phyloP scores from a whole-genome alignment of 2,888 invertebrate species.

The Tipula vernalis region DNA sequence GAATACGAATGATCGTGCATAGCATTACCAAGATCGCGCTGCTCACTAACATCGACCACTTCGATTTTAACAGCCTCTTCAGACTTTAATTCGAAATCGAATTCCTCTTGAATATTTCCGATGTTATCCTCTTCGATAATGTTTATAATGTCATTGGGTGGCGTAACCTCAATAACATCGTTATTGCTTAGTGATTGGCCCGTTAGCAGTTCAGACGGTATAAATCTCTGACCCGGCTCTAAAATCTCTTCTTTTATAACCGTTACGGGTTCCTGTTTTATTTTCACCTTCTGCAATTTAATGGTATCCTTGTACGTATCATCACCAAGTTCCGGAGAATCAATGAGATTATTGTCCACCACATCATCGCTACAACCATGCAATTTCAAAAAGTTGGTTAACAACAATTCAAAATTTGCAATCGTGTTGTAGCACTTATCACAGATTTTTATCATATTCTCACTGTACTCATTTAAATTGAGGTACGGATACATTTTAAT shows the following conservation, averaged over 20 bases:
- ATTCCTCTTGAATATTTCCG: neutral
- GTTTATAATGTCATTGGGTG: neutral
- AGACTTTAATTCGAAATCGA: neutral
- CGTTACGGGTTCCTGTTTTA: slow-evolving; percentile 33
- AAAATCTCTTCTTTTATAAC: slow-evolving; percentile 32
- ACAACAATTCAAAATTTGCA: neutral
- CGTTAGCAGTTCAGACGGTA: neutral
- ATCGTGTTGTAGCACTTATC: neutral
- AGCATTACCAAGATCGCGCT: neutral
- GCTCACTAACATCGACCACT: neutral
- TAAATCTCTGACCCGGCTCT: neutral
- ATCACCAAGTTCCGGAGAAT: neutral
- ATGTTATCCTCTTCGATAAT: neutral
- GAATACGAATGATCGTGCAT: neutral
- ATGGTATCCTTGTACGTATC: neutral
- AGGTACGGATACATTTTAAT: neutral
- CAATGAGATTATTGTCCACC: neutral
- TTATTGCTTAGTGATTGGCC: neutral
- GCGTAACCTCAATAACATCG: slow-evolving; percentile 5
- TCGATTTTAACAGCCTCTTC: neutral
- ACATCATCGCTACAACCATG: neutral
- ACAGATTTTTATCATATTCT: neutral
- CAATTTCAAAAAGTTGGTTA: neutral
- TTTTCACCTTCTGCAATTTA: slow-evolving; percentile 23
- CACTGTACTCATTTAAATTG: neutral